A percentile compares a stretch with the other conserved stretches of the same genome.
Conservation (phyloP, 2,797 vertebrate species). For the Dromococcyx pavoninus region DNA sequence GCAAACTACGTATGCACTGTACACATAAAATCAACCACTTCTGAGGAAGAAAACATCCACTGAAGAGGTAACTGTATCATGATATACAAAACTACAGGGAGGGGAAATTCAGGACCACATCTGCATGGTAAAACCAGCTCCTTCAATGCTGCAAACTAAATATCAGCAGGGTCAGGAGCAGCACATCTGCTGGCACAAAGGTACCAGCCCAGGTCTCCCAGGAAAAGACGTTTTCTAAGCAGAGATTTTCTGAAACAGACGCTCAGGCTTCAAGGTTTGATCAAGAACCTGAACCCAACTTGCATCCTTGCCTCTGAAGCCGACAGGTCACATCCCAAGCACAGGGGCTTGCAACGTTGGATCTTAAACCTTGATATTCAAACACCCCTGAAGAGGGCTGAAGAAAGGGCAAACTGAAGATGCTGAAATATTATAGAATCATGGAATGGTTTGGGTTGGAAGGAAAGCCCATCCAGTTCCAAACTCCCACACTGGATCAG, state of each 20-base stretch:
- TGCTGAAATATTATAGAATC: neutral
- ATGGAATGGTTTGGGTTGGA: no score
- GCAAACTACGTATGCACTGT: neutral
- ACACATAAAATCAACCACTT: neutral
- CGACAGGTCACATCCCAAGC: neutral
- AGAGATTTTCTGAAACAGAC: neutral
- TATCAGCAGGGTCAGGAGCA: neutral
- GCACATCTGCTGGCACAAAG: neutral
- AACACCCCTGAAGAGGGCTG: rapidly evolving
- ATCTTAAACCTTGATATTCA: neutral
- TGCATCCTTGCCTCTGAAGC: neutral
- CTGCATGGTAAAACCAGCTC: neutral
- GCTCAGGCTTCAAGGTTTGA: neutral
- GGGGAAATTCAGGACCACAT: neutral
- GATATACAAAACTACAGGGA: neutral
- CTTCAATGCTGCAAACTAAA: neutral
- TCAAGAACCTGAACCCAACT: neutral
- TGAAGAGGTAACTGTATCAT: neutral
- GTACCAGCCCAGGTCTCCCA: neutral
- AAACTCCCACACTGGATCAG: no score
- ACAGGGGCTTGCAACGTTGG: rapidly evolving
- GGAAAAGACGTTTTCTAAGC: neutral
- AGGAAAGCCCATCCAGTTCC: no score
- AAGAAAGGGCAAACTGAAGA: neutral
- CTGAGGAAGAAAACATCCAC: neutral